Percentiles rank a stretch among this genome's conserved stretches.
Conservation (phyloP, 1,140 invertebrate species). For the silkworm (Bombyx mori) region DNA sequence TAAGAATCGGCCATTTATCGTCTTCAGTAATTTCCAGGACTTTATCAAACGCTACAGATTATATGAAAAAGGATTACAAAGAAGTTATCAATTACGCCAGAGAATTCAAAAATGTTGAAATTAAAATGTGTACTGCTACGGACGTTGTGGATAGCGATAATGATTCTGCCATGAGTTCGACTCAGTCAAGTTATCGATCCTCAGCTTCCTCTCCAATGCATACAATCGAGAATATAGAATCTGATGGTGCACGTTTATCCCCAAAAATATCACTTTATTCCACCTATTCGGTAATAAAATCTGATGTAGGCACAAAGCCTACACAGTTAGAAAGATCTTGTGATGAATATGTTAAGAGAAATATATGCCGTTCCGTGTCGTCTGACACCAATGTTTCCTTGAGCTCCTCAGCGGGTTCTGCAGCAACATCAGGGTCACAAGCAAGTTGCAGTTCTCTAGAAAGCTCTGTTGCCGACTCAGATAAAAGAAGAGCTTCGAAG, state of each 20-base stretch:
- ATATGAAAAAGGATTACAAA: conserved; percentile 40
- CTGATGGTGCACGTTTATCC: conserved; percentile 60
- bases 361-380: conserved; percentile 73
- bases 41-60: conserved; percentile 15
- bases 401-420: conserved; percentile 75
- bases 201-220: conserved; percentile 76
- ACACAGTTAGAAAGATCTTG: conserved; percentile 32
- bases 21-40: conserved; percentile 22
- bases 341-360: conserved; percentile 58
- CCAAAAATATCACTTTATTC: conserved; percentile 52
- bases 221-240: conserved; percentile 53
- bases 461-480: conserved; percentile 73
- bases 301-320: conserved; percentile 44
- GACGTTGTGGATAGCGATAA: conserved; percentile 84
- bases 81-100: conserved; percentile 32
- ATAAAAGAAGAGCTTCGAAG: conserved; percentile 78
- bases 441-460: conserved; percentile 77
- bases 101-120: conserved; percentile 55
- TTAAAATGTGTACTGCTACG: conserved; percentile 57
- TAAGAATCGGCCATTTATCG: conserved; percentile 7
- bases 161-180: conserved; percentile 87
- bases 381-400: conserved; percentile 76
- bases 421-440: conserved; percentile 78
- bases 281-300: conserved; percentile 41
- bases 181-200: conserved; percentile 80